phyloP scores from a whole-genome alignment of 2,113 vertebrate genomes.

The Ictidomys tridecemlineatus region DNA sequence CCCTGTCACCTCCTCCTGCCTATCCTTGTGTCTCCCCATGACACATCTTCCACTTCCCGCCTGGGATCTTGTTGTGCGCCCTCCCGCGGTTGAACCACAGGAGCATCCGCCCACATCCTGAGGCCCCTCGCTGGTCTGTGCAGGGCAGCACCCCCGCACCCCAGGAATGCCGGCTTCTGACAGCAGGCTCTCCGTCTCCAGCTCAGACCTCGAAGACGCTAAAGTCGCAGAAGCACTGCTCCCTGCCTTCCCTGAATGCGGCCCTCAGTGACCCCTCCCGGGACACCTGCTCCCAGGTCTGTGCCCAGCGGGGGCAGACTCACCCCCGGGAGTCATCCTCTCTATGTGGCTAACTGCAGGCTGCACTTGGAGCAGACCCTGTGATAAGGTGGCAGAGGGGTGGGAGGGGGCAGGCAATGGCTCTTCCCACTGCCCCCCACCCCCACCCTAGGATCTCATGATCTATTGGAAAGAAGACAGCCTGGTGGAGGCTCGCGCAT shows the following conservation, averaged over 20 bases:
- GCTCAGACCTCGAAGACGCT: accelerated
- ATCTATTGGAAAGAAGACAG: neutral
- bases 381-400: neutral
- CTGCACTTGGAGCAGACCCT: neutral
- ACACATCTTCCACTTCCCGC: neutral
- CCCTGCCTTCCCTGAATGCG: neutral
- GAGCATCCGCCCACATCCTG: neutral
- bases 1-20: no score
- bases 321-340: neutral
- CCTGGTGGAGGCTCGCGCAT: no score
- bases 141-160: no score
- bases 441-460: neutral
- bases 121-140: neutral
- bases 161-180: no score
- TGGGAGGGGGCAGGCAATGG: neutral
- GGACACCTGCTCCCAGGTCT: no score
- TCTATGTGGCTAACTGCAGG: neutral
- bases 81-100: accelerated
- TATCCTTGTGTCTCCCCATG: neutral
- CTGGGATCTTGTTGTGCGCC: neutral
- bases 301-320: neutral
- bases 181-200: no score
- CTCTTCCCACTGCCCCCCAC: neutral
- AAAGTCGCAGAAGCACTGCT: accelerated
- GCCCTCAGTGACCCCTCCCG: neutral